Conservation (phyloP, 2,797 vertebrate species). For the Oreochromis mossambicus region DNA sequence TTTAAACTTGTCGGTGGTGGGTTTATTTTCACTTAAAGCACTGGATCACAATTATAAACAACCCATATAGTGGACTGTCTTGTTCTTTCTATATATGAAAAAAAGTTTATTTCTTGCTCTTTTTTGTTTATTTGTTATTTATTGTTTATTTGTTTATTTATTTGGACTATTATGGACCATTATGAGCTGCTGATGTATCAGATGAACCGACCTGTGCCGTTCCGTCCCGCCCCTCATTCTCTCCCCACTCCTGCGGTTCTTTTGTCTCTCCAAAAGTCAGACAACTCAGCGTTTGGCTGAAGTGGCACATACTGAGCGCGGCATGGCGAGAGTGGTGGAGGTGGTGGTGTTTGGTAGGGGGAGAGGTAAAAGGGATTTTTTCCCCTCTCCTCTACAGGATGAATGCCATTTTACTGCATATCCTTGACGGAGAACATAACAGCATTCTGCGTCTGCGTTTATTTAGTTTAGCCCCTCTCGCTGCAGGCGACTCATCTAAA, state of each 20-base stretch:
- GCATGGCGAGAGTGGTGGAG: conserved; percentile 14
- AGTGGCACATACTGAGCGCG: conserved; percentile 34
- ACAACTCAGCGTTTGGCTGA: conserved; percentile 59
- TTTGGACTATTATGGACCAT: conserved; percentile 5
- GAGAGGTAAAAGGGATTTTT: accelerated
- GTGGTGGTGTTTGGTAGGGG: background rate
- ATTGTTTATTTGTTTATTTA: background rate
- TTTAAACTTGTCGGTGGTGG: background rate
- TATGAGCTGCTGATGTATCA: conserved; percentile 40
- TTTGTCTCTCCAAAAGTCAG: conserved; percentile 73
- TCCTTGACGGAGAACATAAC: background rate
- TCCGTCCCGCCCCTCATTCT: conserved; percentile 66
- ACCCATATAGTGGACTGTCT: background rate
- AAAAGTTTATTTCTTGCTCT: background rate
- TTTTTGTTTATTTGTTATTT: background rate
- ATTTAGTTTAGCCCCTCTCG: conserved; percentile 9
- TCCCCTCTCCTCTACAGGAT: background rate
- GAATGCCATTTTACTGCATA: background rate
- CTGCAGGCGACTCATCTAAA: conserved; percentile 41
- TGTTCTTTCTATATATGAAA: background rate
- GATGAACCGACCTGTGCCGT: conserved; percentile 46
- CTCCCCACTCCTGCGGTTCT: conserved; percentile 57
- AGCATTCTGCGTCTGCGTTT: conserved; percentile 4
- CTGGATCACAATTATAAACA: background rate
- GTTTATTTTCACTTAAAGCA: accelerated